Evolutionary conservation across 2,888 invertebrate genomes (phyloP).

Genomic region (Drosophila prostipennis): DNA sequence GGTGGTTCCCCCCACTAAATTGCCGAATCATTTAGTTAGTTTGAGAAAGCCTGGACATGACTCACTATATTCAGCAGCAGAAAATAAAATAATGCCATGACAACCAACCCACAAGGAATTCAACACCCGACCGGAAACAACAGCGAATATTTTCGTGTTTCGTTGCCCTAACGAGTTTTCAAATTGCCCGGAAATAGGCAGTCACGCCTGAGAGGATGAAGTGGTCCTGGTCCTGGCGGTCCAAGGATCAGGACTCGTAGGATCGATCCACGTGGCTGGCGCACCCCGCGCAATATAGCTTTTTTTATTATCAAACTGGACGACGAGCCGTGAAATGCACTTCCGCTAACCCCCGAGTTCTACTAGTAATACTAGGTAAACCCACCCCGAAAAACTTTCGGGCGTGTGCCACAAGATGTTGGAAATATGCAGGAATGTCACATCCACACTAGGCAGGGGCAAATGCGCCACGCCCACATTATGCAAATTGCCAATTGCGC

Average conservation of each 20-base stretch:
- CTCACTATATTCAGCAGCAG: conserved; percentile 12
- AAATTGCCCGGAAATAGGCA: conserved; percentile 70
- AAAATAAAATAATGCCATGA: conserved; percentile 20
- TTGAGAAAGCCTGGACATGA: conserved; percentile 10
- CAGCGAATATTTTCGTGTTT: conserved; percentile 49
- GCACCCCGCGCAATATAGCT: conserved; percentile 47
- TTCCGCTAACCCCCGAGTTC: conserved; percentile 58
- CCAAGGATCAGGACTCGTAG: conserved; percentile 35
- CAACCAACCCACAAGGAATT: conserved; percentile 51
- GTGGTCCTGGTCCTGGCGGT: conserved; percentile 21
- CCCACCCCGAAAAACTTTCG: conserved; percentile 41
- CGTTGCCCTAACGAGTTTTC: conserved; percentile 54
- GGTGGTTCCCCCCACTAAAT: neutral
- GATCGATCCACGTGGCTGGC: conserved; percentile 66
- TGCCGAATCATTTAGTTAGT: neutral
- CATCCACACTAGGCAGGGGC: conserved; percentile 6
- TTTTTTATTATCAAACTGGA: conserved; percentile 48
- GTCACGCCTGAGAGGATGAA: conserved; percentile 78
- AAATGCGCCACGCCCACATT: conserved; percentile 55
- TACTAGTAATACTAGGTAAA: neutral
- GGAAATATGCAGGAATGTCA: conserved; percentile 53
- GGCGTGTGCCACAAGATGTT: conserved; percentile 63
- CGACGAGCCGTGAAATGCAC: conserved; percentile 72
- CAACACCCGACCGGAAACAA: conserved; percentile 59
- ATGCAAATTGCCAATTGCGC: conserved; percentile 54